These are phyloP conservation scores for Zoanthus solanderi DNA, from an alignment of 92 coral and sea anemone genomes.

Conservation along the genomic window DNA sequence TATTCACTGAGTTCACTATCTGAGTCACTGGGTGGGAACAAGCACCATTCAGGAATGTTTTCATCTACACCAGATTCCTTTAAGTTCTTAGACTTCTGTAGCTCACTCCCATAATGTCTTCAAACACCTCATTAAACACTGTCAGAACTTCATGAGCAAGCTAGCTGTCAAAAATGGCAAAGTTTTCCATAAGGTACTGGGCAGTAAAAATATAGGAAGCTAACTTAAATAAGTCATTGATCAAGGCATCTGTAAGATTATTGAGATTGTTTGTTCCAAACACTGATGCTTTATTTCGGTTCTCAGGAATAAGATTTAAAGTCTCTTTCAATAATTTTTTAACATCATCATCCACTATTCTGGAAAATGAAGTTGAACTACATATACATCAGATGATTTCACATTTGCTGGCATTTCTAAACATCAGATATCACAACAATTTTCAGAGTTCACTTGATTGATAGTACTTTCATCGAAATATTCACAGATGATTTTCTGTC, in stretches of 20 bases:
- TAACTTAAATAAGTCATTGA: constrained; percentile 18
- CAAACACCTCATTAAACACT: constrained; percentile 48
- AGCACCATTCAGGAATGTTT: not conserved
- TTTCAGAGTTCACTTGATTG: not conserved
- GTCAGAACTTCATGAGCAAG: constrained; percentile 49
- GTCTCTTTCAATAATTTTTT: constrained; percentile 49
- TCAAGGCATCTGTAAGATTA: constrained; percentile 42
- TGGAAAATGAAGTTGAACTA: not conserved
- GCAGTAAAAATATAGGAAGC: constrained; percentile 39
- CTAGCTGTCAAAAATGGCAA: constrained; percentile 59
- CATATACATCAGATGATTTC: not conserved
- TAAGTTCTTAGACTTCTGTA: not conserved
- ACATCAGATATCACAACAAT: constrained; percentile 11
- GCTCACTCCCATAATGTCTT: constrained; percentile 31
- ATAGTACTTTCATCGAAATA: constrained; percentile 48
- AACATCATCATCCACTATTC: not conserved
- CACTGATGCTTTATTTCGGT: constrained; percentile 35
- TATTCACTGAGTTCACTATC: not conserved
- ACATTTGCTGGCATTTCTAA: not conserved
- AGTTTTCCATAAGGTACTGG: constrained; percentile 58
- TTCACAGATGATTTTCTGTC: constrained; percentile 17
- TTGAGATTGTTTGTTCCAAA: constrained; percentile 53
- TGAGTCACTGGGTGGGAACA: not conserved
- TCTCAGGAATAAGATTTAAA: constrained; percentile 14
- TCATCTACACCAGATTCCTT: not conserved